Evolutionary conservation across 2,888 invertebrate genomes (phyloP).

Genomic region (Tuta absoluta): DNA sequence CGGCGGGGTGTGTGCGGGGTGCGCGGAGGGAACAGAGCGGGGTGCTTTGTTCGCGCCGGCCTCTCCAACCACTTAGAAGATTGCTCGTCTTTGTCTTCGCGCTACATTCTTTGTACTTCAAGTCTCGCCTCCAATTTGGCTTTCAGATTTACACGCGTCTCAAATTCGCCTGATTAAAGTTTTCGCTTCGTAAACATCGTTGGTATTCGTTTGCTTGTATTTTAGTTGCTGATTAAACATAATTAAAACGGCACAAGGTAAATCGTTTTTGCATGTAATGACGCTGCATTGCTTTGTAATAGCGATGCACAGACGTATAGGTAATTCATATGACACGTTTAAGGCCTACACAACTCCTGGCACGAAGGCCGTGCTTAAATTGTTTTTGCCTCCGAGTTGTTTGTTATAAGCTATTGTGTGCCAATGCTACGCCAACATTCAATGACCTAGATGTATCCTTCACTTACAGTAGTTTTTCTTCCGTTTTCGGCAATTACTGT

Average conservation of each 20-base stretch:
- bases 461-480: slow-evolving; percentile 44
- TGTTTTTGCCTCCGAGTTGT: slow-evolving; percentile 62
- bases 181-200: slow-evolving; percentile 21
- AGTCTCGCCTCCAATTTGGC: slow-evolving; percentile 59
- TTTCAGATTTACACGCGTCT: slow-evolving; percentile 44
- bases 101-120: slow-evolving; percentile 62
- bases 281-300: slow-evolving; percentile 35
- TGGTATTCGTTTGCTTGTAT: slow-evolving; percentile 19
- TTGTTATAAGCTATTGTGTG: slow-evolving; percentile 61
- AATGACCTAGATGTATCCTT: slow-evolving; percentile 55
- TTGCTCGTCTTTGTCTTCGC: slow-evolving; percentile 72
- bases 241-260: slow-evolving; percentile 37
- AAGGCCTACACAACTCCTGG: slow-evolving; percentile 50
- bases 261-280: slow-evolving; percentile 41
- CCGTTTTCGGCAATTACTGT: slow-evolving; percentile 30
- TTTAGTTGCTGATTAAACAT: slow-evolving; percentile 33
- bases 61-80: slow-evolving; percentile 76
- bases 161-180: slow-evolving; percentile 27
- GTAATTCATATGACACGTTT: slow-evolving; percentile 54
- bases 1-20: slow-evolving; percentile 40
- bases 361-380: slow-evolving; percentile 60
- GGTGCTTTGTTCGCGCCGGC: slow-evolving; percentile 62
- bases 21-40: slow-evolving; percentile 39
- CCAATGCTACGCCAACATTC: slow-evolving; percentile 59
- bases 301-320: slow-evolving; percentile 46